phyloP scores from a whole-genome alignment of 1,140 invertebrate genomes.

The Orius insidiosus region DNA sequence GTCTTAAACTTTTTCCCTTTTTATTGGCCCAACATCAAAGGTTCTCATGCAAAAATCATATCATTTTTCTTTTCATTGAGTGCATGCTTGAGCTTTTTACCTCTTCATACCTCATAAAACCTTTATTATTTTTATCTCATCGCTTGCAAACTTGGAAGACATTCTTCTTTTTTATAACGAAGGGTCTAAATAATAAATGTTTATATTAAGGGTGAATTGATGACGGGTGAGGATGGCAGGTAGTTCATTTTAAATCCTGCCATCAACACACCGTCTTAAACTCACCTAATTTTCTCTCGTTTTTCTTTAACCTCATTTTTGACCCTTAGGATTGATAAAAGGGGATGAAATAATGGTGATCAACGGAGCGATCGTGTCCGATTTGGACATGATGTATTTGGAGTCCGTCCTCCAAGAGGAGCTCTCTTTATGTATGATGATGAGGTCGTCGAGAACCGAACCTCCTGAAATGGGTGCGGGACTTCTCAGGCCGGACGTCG shows the following conservation, averaged over 20 bases:
- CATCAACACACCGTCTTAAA: no score
- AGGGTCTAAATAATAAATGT: conserved; percentile 1
- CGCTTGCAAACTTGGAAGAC: not conserved
- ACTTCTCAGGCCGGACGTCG: conserved; percentile 75
- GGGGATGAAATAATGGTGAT: conserved; percentile 97
- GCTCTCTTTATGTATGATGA: conserved; percentile 89
- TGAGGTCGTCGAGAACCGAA: conserved; percentile 87
- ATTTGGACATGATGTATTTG: conserved; percentile 98
- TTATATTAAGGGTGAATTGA: not conserved
- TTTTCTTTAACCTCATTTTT: not conserved
- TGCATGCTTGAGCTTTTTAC: no score
- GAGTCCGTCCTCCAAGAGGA: conserved; percentile 91
- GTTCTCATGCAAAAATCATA: no score
- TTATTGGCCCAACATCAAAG: no score
- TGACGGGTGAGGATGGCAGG: not conserved
- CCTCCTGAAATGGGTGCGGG: conserved; percentile 65
- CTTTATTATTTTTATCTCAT: not conserved
- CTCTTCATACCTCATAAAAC: no score
- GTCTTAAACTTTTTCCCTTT: no score
- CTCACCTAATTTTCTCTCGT: not conserved
- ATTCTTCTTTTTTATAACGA: not conserved
- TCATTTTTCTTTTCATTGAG: no score
- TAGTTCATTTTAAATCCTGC: not conserved
- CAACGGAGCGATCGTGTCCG: conserved; percentile 91
- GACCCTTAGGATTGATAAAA: conserved; percentile 72